Percentiles rank a stretch among this genome's conserved stretches.
phyloP scores from a whole-genome alignment of 2,888 invertebrate species.

The Thumatha senex region DNA sequence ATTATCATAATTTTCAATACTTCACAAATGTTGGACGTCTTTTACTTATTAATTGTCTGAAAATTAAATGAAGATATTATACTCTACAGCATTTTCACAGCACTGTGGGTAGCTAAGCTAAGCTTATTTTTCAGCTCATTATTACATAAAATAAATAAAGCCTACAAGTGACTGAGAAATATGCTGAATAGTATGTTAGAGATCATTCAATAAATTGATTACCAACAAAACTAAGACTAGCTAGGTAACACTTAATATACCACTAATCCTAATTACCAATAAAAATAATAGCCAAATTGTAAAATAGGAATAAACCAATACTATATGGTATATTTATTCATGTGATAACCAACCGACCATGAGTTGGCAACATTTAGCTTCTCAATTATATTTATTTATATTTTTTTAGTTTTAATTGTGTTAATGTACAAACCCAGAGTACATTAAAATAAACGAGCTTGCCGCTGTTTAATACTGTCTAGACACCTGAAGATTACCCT shows the following conservation, averaged over 20 bases:
- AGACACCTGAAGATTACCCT: no score
- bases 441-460: no score
- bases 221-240: slow-evolving; percentile 2
- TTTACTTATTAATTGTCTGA: slow-evolving; percentile 21
- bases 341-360: no score
- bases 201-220: slow-evolving; percentile 2
- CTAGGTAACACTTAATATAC: not conserved
- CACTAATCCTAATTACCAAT: slow-evolving; percentile 1
- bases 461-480: no score
- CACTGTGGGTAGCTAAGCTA: no score
- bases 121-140: not conserved
- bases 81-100: no score
- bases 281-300: not conserved
- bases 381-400: no score
- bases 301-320: no score
- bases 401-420: no score
- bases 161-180: not conserved
- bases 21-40: slow-evolving; percentile 7
- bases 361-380: no score
- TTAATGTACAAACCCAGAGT: no score
- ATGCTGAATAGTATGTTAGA: not conserved
- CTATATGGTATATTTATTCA: no score
- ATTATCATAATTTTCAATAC: slow-evolving; percentile 19
- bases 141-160: not conserved
- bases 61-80: slow-evolving; percentile 7